phyloP scores from a whole-genome alignment of 2,113 vertebrate species.

The Protobothrops flavoviridis region DNA sequence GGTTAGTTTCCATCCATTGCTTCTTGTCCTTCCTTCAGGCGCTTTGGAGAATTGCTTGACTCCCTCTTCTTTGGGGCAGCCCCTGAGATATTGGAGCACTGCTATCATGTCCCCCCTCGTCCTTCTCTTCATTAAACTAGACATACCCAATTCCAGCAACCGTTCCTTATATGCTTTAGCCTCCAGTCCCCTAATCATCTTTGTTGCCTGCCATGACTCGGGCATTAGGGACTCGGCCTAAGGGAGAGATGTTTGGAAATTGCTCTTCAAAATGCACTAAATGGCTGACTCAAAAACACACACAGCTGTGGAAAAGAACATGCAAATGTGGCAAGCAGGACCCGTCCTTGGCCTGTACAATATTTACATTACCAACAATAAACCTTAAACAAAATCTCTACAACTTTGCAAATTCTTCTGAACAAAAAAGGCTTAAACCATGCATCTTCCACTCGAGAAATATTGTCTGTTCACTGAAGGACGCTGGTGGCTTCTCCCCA shows the following conservation, averaged over 20 bases:
- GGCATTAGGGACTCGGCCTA: background rate
- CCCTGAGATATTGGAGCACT: no score
- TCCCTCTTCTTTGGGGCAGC: no score
- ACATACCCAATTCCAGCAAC: no score
- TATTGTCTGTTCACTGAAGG: background rate
- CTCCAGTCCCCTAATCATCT: no score
- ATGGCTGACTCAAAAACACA: background rate
- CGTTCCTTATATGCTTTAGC: no score
- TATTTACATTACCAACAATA: background rate
- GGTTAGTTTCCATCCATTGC: no score
- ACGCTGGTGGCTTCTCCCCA: background rate
- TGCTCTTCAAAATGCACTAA: background rate
- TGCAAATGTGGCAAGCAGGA: constrained; percentile 4
- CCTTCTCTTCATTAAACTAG: no score
- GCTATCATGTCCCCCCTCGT: no score
- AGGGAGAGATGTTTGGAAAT: background rate
- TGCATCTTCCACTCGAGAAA: background rate
- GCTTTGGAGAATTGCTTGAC: no score
- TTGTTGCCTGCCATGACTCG: background rate
- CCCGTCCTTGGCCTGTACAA: background rate
- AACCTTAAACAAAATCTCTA: background rate
- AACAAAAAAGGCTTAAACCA: background rate
- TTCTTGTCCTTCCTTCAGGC: no score
- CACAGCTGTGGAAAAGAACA: background rate
- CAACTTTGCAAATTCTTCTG: background rate